Percentiles rank a stretch among this genome's conserved stretches.
phyloP scores from a whole-genome alignment of 2,113 vertebrate species.

The Reinhardtius hippoglossoides region DNA sequence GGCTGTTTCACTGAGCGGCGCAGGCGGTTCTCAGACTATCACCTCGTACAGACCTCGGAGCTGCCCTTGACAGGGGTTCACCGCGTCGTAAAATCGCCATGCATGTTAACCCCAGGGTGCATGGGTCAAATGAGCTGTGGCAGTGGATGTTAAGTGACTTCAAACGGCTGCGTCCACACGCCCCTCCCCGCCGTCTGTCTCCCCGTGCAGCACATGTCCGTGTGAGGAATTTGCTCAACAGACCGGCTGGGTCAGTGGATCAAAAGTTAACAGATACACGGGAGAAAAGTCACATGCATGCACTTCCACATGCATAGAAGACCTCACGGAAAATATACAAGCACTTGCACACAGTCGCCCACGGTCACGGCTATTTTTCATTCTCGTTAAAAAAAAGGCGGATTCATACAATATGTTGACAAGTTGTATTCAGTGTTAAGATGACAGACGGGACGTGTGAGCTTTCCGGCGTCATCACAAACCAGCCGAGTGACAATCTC shows the following conservation, averaged over 20 bases:
- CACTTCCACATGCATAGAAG: not conserved
- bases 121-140: constrained; percentile 68
- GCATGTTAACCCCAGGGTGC: constrained; percentile 47
- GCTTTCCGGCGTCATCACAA: constrained; percentile 56
- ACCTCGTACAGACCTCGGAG: constrained; percentile 16
- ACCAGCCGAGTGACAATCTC: constrained; percentile 58
- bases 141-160: constrained; percentile 65
- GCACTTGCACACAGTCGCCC: not conserved
- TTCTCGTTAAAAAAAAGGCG: constrained; percentile 29
- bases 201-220: constrained; percentile 30
- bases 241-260: constrained; percentile 31
- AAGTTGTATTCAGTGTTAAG: constrained; percentile 39
- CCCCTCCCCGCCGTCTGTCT: constrained; percentile 7
- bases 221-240: constrained; percentile 35
- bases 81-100: constrained; percentile 62
- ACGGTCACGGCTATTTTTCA: not conserved
- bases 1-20: not conserved
- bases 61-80: constrained; percentile 19
- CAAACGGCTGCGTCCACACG: constrained; percentile 36
- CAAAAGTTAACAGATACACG: constrained; percentile 3
- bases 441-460: constrained; percentile 66
- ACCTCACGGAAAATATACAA: not conserved
- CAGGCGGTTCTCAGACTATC: constrained; percentile 17
- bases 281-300: constrained; percentile 29
- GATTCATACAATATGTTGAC: constrained; percentile 40